Base-by-base conservation (phyloP, 2,797 vertebrate species). In the Coregonus suidteri region DNA sequence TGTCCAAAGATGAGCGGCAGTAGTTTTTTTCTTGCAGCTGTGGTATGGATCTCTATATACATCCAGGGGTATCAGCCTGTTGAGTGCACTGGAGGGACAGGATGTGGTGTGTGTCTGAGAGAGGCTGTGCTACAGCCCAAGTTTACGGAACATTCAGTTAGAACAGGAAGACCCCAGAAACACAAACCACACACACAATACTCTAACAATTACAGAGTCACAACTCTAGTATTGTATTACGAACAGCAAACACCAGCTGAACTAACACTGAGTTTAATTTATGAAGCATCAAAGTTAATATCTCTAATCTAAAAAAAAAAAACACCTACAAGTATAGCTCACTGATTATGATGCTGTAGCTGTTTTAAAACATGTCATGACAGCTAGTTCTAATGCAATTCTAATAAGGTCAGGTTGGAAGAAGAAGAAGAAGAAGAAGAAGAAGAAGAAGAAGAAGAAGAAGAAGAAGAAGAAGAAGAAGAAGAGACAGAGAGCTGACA, bases 151-250 rank as follows among this genome's bases (percentile, higher is more conserved):
- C 47, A 52, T 30, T 52, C 25, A 11, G 70, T 54, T 31, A 30
- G 14, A 30, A 72, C 70, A 72, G 70, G 51, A 72, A 72, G 69
- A 25, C 69, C 41, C 66, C 25, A 65, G 7, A 4, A 30, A 31
- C 56, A n/a, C 6, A 62, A 18, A 62, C n/a, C 56, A 59, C 56
- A 59, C 15, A 59, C 4, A 18, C 18, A n/a, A n/a, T 59, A 59
- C 0, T 31, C 65, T 16, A 66, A 31, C 0, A 31, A 14, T n/a
- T 16, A 41, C 67, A 69, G 6, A 37, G 35, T 1, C 25, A 66
- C 14, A 35, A 18, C 6, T 25, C 4, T 25, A 65, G 13, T 31
- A 68, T 68, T 35, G 6, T 18, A 2, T 68, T 66, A 20, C 16
- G 13, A 25, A 20, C 25, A 66, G 13, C 31, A 14, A 66, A 66